Evolutionary conservation across 2,888 invertebrate species (phyloP), one percentile per base, ranked within the genome.

Genomic region (Tachystola acroxantha): DNA sequence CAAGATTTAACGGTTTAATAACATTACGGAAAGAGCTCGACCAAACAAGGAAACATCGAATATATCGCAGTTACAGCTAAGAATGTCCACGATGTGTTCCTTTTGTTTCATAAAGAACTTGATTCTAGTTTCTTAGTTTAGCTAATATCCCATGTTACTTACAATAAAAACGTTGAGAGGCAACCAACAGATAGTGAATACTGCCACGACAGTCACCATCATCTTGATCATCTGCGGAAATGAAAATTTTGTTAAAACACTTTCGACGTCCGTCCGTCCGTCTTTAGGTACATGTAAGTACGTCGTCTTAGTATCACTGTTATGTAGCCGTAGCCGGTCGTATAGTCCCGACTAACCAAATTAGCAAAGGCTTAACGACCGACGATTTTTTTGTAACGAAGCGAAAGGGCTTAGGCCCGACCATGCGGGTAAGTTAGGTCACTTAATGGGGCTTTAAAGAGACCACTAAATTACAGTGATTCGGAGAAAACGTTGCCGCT

Each of bases 141-240:
- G n/a, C n/a, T n/a, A n/a, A n/a, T n/a, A n/a, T n/a, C n/a, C n/a
- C n/a, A n/a, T 11, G 7, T 10, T 53, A 66, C 67, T 68, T 65
- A 58, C 68, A 50, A 68, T 70, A 30, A 68, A 68, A 39, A 73
- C 39, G 36, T 43, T 45, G 31, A 58, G 48, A 10, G 57, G 57
- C 26, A 57, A 43, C 57, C 59, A 59, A 40, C 55, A 54, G 9
- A 59, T 46, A 0, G 50, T 53, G 36, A 57, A 57, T 9, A 57
- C 57, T 2, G 43, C 48, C 6, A 57, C 57, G 32, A 59, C 53
- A 1, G 51, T 51, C 19, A 57, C 57, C 59, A 60, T 60, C 57
- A 57, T 57, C 37, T 46, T 46, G 12, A 46, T 45, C 59, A 59
- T 59, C 59, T 59, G 53, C 7, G 47, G 50, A 35, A 43, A 43